These are phyloP conservation scores for Neocloeon triangulifer DNA, from an alignment of 1,140 invertebrate species.

Conservation along the genomic window DNA sequence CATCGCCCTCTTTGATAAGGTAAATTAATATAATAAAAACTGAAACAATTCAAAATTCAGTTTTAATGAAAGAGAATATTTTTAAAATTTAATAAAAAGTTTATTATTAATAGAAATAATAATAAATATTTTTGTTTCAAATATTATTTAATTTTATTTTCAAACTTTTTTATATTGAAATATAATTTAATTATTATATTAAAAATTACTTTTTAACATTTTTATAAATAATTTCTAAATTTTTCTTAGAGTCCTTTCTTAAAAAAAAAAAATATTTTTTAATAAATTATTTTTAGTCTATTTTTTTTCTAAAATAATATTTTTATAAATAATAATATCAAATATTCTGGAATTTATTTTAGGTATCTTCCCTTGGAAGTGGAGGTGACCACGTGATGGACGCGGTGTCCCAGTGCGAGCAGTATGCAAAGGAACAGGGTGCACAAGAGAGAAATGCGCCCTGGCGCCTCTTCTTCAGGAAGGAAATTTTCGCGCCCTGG, in stretches of 20 bases:
- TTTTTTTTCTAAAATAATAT: too few species aligned
- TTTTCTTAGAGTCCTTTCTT: not conserved
- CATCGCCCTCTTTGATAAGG: conserved; percentile 73
- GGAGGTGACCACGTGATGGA: conserved; percentile 79
- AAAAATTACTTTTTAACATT: too few species aligned
- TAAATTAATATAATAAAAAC: too few species aligned
- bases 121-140: too few species aligned
- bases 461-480: conserved; percentile 56
- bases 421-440: conserved; percentile 79
- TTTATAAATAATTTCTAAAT: too few species aligned
- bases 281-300: conserved; percentile 2
- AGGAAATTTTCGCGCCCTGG: conserved; percentile 88
- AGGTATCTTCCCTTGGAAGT: conserved; percentile 42
- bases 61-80: too few species aligned
- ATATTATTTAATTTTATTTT: too few species aligned
- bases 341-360: conserved; percentile 6
- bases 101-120: too few species aligned
- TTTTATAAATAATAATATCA: conserved; percentile 1
- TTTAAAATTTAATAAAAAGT: too few species aligned
- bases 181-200: too few species aligned
- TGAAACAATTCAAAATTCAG: too few species aligned
- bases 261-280: not conserved
- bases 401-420: conserved; percentile 87
- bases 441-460: conserved; percentile 45
- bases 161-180: too few species aligned